These are phyloP conservation scores for Drosophila nigricruria DNA, from an alignment of 2,888 invertebrate genomes.

Conservation along the genomic window DNA sequence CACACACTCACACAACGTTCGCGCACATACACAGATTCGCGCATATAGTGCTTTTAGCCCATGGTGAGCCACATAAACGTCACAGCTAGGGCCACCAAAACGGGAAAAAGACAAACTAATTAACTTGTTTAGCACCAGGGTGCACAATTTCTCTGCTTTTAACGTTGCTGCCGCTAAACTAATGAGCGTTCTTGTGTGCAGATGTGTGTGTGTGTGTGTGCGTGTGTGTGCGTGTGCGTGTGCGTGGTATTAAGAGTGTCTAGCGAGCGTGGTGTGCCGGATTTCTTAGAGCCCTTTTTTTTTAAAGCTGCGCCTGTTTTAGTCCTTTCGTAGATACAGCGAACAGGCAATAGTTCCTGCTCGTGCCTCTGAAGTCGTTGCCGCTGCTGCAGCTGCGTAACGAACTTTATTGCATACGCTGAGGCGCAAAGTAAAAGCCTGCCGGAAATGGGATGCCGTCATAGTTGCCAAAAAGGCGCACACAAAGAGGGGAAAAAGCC, in stretches of 20 bases:
- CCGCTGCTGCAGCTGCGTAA: slow-evolving; percentile 14
- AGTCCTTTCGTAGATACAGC: slow-evolving; percentile 34
- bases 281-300: slow-evolving; percentile 30
- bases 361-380: slow-evolving; percentile 10
- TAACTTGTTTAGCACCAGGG: slow-evolving; percentile 77
- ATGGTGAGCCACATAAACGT: slow-evolving; percentile 58
- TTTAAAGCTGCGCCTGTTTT: slow-evolving; percentile 58
- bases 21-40: slow-evolving; percentile 3
- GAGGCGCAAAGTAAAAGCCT: slow-evolving; percentile 58
- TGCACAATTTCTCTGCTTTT: slow-evolving; percentile 56
- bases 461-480: slow-evolving; percentile 34
- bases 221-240: slow-evolving; percentile 10
- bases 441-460: slow-evolving; percentile 64
- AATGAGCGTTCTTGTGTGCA: slow-evolving; percentile 55
- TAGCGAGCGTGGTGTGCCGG: slow-evolving; percentile 16
- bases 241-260: slow-evolving; percentile 33
- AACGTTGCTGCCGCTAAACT: slow-evolving; percentile 59
- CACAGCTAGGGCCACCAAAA: slow-evolving; percentile 47
- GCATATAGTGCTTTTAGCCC: slow-evolving; percentile 42
- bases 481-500: slow-evolving; percentile 35
- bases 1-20: slow-evolving; percentile 21
- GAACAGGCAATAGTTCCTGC: not conserved
- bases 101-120: slow-evolving; percentile 70
- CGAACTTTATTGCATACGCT: slow-evolving; percentile 70
- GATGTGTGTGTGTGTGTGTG: slow-evolving; percentile 4